Evolutionary conservation across 2,888 invertebrate genomes (phyloP).

Genomic region (Epinotia brunnichana): DNA sequence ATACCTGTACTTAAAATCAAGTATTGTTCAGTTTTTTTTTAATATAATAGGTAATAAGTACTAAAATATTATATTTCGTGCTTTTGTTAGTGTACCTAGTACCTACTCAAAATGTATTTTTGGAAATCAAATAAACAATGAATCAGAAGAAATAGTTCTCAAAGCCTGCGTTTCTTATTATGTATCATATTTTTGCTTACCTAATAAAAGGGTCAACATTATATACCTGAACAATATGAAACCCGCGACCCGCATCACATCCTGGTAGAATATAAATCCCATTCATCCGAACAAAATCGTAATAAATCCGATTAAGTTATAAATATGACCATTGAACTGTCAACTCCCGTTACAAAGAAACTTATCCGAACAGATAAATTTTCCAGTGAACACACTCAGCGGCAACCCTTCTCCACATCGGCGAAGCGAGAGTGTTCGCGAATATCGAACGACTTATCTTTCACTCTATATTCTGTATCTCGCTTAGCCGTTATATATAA

Average conservation of each 20-base stretch:
- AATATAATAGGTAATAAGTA: too few species aligned
- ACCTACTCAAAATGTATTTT: too few species aligned
- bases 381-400: slow-evolving; percentile 24
- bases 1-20: too few species aligned
- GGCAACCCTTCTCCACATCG: slow-evolving; percentile 35
- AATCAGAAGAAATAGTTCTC: too few species aligned
- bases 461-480: slow-evolving; percentile 1
- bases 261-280: slow-evolving; percentile 1
- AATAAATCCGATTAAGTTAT: slow-evolving; percentile 26
- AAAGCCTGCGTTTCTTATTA: background rate
- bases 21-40: too few species aligned
- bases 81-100: too few species aligned
- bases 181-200: background rate
- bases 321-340: slow-evolving; percentile 23
- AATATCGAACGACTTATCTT: slow-evolving; percentile 23
- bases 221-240: background rate
- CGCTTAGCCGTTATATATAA: background rate
- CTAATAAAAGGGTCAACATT: background rate
- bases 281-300: slow-evolving; percentile 10
- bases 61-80: too few species aligned
- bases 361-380: slow-evolving; percentile 28
- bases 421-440: slow-evolving; percentile 31
- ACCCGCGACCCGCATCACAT: background rate
- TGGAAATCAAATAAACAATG: too few species aligned
- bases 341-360: slow-evolving; percentile 28